These are phyloP conservation scores for Chrysomela aeneicollis DNA, from an alignment of 2,888 invertebrate genomes.

Conservation along the genomic window DNA sequence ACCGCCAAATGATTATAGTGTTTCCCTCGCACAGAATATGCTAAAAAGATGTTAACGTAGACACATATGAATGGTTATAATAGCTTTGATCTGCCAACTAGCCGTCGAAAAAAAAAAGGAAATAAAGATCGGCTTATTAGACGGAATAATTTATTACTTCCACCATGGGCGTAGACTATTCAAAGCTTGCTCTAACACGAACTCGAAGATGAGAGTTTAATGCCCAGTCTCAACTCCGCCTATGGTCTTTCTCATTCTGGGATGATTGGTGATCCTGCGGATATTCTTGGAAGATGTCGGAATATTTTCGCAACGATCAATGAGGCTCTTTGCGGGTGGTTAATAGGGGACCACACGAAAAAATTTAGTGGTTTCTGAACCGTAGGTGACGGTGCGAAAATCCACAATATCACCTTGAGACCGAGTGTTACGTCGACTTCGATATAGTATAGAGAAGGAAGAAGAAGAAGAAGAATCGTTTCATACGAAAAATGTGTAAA, in stretches of 20 bases:
- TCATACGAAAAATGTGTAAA: no score
- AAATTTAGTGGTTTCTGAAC: not conserved
- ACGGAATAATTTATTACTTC: conserved; percentile 22
- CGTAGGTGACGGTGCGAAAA: not conserved
- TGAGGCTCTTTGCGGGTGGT: conserved; percentile 28
- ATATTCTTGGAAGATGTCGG: conserved; percentile 12
- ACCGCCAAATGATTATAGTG: conserved; percentile 28
- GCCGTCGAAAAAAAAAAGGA: conserved; percentile 15
- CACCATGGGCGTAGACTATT: not conserved
- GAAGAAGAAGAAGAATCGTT: no score
- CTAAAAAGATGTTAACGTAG: conserved; percentile 36
- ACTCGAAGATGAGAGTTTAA: no score
- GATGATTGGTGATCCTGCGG: conserved; percentile 1
- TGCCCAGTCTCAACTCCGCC: not conserved
- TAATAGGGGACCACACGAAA: conserved; percentile 31
- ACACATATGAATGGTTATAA: conserved; percentile 40
- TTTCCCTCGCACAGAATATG: conserved; percentile 35
- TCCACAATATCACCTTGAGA: not conserved
- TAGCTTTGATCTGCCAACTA: conserved; percentile 25
- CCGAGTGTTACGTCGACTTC: not conserved
- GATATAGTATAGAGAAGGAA: no score
- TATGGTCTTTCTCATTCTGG: not conserved
- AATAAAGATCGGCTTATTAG: conserved; percentile 23
- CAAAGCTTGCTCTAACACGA: no score
- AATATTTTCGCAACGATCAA: conserved; percentile 15